Percentiles rank a stretch among this genome's conserved stretches.
phyloP scores from a whole-genome alignment of 2,113 vertebrate species.

The Trematocara nigrifrons region DNA sequence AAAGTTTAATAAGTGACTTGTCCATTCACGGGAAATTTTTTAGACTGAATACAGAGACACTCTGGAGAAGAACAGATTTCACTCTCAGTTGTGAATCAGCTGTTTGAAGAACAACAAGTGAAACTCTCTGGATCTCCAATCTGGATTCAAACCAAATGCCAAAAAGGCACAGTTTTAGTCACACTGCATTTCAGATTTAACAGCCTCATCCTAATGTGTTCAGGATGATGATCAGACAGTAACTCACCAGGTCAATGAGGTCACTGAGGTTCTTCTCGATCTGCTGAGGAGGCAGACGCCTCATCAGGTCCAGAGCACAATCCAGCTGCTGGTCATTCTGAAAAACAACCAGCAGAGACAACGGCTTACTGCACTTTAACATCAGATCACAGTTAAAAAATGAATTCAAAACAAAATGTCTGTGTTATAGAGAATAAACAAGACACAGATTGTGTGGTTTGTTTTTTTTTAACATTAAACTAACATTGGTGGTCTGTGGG shows the following conservation, averaged over 20 bases:
- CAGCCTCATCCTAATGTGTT: neutral
- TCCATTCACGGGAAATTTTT: neutral
- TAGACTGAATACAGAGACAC: neutral
- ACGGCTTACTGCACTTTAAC: neutral
- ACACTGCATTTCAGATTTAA: neutral
- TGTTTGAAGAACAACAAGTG: neutral
- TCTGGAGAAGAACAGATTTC: neutral
- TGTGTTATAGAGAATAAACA: neutral
- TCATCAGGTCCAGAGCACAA: constrained; percentile 99
- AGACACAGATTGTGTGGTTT: neutral
- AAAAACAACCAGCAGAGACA: constrained; percentile 2
- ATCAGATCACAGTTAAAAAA: neutral
- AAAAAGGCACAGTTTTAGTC: neutral
- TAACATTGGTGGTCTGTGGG: neutral
- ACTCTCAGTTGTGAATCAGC: neutral
- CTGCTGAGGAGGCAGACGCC: constrained; percentile 98
- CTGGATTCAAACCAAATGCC: neutral
- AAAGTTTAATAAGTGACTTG: neutral
- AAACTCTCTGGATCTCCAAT: neutral
- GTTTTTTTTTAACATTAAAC: neutral
- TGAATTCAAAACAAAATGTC: neutral
- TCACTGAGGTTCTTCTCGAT: constrained; percentile 99
- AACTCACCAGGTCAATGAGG: constrained; percentile 95
- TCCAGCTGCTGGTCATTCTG: constrained; percentile 98
- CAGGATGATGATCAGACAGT: neutral